phyloP scores from a whole-genome alignment of 35 echinoderm and acorn worm species.

The Holothuria glaberrima region DNA sequence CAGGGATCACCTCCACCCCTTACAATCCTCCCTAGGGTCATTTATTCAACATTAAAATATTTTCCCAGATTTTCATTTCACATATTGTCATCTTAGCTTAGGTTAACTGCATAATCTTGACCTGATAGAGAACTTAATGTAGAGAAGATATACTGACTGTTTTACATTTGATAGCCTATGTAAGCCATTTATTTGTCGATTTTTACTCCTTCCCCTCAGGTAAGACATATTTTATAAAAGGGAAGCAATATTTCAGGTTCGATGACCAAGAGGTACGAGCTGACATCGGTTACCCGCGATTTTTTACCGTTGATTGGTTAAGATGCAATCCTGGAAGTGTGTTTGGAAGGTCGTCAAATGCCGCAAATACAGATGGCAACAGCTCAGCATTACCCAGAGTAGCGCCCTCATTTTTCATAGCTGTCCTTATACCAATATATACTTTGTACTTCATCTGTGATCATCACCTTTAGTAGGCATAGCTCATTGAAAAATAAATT shows the following conservation, averaged over 20 bases:
- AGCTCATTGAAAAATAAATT: too few species aligned
- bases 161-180: background rate
- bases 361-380: background rate
- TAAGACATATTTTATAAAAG: conserved; percentile 48
- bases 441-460: too few species aligned
- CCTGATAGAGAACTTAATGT: background rate
- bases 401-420: background rate
- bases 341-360: background rate
- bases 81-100: too few species aligned
- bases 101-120: too few species aligned
- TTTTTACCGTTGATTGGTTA: conserved; percentile 37
- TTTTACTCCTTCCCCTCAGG: background rate
- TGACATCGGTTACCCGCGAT: conserved; percentile 35
- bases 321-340: conserved; percentile 28
- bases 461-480: too few species aligned
- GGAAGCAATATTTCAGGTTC: conserved; percentile 44
- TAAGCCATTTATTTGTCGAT: background rate
- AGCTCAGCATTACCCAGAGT: background rate
- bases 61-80: background rate
- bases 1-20: too few species aligned
- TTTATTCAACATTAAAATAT: too few species aligned
- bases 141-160: background rate
- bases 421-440: background rate
- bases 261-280: conserved; percentile 44
- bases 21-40: too few species aligned